Percentiles rank a stretch among this genome's conserved stretches.
Conservation (phyloP, 2,888 invertebrate species). For the Agrotis ipsilon region DNA sequence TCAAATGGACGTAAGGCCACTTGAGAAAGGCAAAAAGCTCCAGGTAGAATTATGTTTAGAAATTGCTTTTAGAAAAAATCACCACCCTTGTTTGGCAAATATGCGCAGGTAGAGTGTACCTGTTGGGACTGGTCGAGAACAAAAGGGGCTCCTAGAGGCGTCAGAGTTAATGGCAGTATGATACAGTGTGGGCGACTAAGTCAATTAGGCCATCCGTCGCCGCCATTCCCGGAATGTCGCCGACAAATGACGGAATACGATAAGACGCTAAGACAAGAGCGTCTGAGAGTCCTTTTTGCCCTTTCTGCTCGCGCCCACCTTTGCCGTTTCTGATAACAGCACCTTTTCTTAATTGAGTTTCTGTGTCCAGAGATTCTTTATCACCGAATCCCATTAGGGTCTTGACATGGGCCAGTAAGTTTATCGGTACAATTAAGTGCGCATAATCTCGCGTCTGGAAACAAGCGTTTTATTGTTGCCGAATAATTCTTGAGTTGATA, state of each 20-base stretch:
- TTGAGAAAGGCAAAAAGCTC: constrained; percentile 72
- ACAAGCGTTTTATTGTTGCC: constrained; percentile 70
- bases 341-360: constrained; percentile 89
- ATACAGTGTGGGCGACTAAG: constrained; percentile 89
- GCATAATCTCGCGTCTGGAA: constrained; percentile 72
- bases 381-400: constrained; percentile 84
- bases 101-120: constrained; percentile 86
- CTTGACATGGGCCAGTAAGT: constrained; percentile 75
- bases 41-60: constrained; percentile 78
- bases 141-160: constrained; percentile 88
- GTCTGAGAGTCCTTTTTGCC: constrained; percentile 79
- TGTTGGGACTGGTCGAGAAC: constrained; percentile 83
- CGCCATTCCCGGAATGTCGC: constrained; percentile 89
- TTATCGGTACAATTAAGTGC: constrained; percentile 81
- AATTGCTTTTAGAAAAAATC: constrained; percentile 70
- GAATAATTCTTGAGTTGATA: constrained; percentile 67
- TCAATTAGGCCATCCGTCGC: constrained; percentile 90
- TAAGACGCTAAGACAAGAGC: constrained; percentile 82
- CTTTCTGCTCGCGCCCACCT: constrained; percentile 74
- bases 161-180: constrained; percentile 86
- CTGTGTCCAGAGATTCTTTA: constrained; percentile 85
- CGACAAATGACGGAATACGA: constrained; percentile 88
- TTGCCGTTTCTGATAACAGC: constrained; percentile 84
- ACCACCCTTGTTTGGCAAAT: constrained; percentile 78
- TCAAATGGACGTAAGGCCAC: constrained; percentile 71